Base-by-base conservation (phyloP, 92 coral and sea anemone species). In the Siderastrea radians region DNA sequence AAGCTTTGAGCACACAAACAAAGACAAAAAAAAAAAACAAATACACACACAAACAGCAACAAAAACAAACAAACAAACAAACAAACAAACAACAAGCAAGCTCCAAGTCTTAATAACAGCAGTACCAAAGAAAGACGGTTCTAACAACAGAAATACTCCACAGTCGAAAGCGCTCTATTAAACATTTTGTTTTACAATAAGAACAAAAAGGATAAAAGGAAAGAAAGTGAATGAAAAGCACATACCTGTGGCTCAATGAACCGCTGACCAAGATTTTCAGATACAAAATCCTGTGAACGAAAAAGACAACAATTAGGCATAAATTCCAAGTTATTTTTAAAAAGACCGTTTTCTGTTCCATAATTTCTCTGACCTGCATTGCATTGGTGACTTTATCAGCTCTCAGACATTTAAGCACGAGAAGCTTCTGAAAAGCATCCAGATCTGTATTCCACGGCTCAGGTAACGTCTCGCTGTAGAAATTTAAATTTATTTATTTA, bases 241-340 rank as follows among this genome's bases (percentile, higher is more conserved):
- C 82, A 45, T 86, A 97, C 99, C 97, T 97, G 99, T 48, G 99
- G 99, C 75, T 97, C 99, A 73, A 97, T 97, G 57, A 97, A 97
- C 77, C 96, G 91, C 82, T 97, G 99, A 53, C 99, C 99, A 84
- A 97, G 95, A 82, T 97, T 93, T 69, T 93, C 94, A 2, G 99
- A 93, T 62, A 97, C 99, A 57, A 95, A 97, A 87, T 97, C 99
- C 96, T 94, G 44, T 13, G 48, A 64, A 44, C 46, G 43, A 52
- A 52, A 54, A 74, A 57, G 15, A 5, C 68, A 83, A 49, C 81
- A 84, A 58, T 71, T 49, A 46, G 75, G 14, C 59, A 38, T 14
- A 19, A 67, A 52, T 49, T 17, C n/a, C 9, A 11, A 26, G 38
- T 26, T 26, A 26, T 26, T 50, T 16, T 67, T 61, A 2, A 43